Base-by-base conservation (phyloP, 2,113 vertebrate genomes). In the Nycticorax nycticorax region DNA sequence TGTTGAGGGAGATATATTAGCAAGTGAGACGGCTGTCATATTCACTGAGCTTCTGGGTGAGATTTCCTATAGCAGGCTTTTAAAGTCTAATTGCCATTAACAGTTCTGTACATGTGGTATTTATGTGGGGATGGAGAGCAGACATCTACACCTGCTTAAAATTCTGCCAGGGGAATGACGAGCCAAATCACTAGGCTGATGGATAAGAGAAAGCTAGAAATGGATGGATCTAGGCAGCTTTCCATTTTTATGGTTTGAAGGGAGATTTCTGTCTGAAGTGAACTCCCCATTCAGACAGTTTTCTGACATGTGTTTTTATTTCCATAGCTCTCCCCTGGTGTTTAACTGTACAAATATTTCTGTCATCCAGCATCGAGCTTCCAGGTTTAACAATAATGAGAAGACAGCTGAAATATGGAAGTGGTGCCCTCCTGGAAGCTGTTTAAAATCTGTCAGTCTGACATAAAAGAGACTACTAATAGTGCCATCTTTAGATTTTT, bases 261-360 rank as follows among this genome's bases (percentile, higher is more conserved):
- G 45, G 32, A 92, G 28, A 91, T 78, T 82, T 83, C 64, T 62
- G n/a, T 86, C 80, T 89, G 45, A 91, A 93, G 52, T 69, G 60
- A 92, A 57, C n/a, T 74, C 60, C 30, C 35, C 28, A 17, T 67
- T 91, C 78, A 66, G 90, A 68, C 63, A 91, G 72, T 55, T 83
- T 96, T 53, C 78, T 86, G 81, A 92, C 55, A n/a, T n/a, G 6
- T 62, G 43, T 77, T 63, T 95, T 94, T 79, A 67, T 90, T 85
- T 87, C 76, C 0, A 1, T 45, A 90, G 55, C 45, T 35, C 37
- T 88, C 60, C 95, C 39, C 33, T 74, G 53, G 50, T 93, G 32
- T 88, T 94, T 95, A 91, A 77, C 82, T 88, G 68, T 59, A 87
- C 55, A 94, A 94, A 89, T 87, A 63, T 71, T 94, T 93, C 87